Evolutionary conservation across 2,888 invertebrate species (phyloP).

Genomic region (Eubasilissa splendida): DNA sequence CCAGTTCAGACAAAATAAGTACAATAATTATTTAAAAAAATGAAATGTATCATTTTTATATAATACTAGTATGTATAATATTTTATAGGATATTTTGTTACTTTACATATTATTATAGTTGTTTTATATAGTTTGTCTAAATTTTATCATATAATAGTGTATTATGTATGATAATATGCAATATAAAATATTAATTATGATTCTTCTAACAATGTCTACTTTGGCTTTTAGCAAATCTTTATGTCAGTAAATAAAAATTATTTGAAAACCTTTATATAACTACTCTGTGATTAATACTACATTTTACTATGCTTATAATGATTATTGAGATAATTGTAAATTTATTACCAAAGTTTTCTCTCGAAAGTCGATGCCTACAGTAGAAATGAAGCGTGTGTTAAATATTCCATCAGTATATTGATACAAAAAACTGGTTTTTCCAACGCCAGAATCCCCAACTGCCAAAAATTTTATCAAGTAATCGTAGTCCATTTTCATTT

Average conservation of each 20-base stretch:
- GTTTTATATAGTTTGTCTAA: no score
- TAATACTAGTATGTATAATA: no score
- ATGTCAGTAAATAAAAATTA: background rate
- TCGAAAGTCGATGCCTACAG: constrained; percentile 97
- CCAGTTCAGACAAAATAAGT: no score
- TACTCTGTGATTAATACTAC: no score
- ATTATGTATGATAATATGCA: background rate
- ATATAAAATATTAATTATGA: background rate
- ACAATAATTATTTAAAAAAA: no score
- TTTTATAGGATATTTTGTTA: no score
- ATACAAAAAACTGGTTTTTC: constrained; percentile 96
- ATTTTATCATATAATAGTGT: no score
- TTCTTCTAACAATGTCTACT: background rate
- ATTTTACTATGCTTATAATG: no score
- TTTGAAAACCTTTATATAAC: no score
- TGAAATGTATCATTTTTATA: no score
- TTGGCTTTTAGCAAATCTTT: background rate
- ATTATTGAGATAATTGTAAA: no score
- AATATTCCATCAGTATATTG: constrained; percentile 96
- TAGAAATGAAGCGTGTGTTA: constrained; percentile 94
- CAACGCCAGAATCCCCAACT: constrained; percentile 97
- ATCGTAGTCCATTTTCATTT: constrained; percentile 83
- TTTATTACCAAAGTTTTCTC: constrained; percentile 90
- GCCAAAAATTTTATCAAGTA: constrained; percentile 94
- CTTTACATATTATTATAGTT: no score